Conservation (phyloP, 2,113 vertebrate species). For the Aspiorhynchus laticeps region DNA sequence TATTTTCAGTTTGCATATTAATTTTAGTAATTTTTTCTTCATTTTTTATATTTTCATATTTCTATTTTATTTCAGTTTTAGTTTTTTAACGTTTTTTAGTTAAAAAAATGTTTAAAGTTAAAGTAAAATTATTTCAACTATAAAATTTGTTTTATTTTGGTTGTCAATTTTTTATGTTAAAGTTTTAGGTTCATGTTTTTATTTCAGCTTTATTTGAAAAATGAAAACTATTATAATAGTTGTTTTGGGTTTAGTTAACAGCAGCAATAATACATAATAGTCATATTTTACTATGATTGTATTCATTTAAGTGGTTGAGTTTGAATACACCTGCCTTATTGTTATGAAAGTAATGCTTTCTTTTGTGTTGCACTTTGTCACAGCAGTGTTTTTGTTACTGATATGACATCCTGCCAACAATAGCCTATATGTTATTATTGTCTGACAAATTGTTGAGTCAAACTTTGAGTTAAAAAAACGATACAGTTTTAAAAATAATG, state of each 20-base stretch:
- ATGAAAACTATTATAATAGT: neutral
- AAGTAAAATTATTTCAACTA: too few species aligned
- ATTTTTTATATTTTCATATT: neutral
- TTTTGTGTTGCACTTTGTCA: neutral
- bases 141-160: too few species aligned
- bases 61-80: neutral
- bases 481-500: neutral
- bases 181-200: neutral
- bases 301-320: neutral
- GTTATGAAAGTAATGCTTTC: neutral
- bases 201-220: neutral
- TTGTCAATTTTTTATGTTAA: neutral
- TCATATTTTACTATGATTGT: neutral
- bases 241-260: neutral
- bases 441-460: neutral
- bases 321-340: neutral
- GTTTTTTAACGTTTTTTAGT: neutral
- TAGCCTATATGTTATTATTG: neutral
- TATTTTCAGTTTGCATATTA: neutral
- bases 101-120: neutral
- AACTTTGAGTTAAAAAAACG: neutral
- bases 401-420: neutral
- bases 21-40: neutral
- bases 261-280: neutral
- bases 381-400: neutral